Evolutionary conservation across 2,888 invertebrate genomes (phyloP), one percentile per base, ranked within the genome.

Genomic region (Sisyra nigra): DNA sequence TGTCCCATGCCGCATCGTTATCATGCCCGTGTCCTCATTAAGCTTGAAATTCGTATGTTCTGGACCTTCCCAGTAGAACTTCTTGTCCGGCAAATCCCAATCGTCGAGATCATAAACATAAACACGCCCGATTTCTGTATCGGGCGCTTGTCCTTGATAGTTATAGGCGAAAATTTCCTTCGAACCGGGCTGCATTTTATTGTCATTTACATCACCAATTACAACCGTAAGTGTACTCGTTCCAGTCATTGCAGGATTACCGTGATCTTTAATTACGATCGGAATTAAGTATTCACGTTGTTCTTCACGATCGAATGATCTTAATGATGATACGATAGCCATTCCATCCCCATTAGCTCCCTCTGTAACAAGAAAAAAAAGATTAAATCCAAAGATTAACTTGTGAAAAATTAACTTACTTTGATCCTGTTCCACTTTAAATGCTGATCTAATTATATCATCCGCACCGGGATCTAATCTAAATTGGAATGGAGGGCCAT

Each of bases 81-180:
- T 91, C 63, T 98, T 98, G 61, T 97, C 96, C 0, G 87, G 88
- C 49, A 94, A 67, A 66, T 98, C 98, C 97, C 97, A 98, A 61
- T 98, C 98, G 62, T 98, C 98, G 49, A 88, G 68, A 65, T 98
- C 98, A 57, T 91, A 89, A 1, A 97, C 96, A 62, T 94, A 96
- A 6, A 97, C 97, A 48, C 89, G 72, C 30, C 96, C 96, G 48
- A 97, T 85, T 61, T 84, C 86, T 0, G 91, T 87, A 53, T 86
- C 88, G 18, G 84, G 56, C 44, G 88, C 81, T 62, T 85, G 83
- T 10, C 88, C 86, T 74, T 87, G 75, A 54, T 97, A 98, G 64
- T 93, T 96, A 65, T 97, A 97, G 2, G 96, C 92, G 58, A 93
- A 86, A 55, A 98, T 92, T 50, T 93, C 86, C 68, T 97, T 97